phyloP scores from a whole-genome alignment of 2,797 vertebrate species.

The Oryzias sinensis region DNA sequence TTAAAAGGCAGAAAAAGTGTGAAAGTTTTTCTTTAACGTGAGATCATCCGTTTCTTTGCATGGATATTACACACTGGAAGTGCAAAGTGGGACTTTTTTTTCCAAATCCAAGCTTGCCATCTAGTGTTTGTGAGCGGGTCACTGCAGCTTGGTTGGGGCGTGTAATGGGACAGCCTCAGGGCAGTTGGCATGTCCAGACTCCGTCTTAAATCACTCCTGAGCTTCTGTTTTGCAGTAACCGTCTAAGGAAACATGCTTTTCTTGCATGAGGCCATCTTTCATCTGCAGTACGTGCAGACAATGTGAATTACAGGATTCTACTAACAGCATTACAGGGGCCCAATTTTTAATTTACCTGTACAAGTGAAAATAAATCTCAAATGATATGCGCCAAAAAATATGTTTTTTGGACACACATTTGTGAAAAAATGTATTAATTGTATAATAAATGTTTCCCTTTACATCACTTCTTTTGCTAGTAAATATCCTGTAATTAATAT shows the following conservation, averaged over 20 bases:
- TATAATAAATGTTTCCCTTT: constrained; percentile 11
- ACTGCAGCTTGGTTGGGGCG: constrained; percentile 18
- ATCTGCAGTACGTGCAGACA: constrained; percentile 9
- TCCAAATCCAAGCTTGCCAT: constrained; percentile 61
- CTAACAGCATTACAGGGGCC: too few relatives aligned
- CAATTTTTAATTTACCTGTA: neutral
- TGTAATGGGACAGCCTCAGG: neutral
- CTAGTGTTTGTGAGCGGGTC: constrained; percentile 46
- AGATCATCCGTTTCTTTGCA: constrained; percentile 3
- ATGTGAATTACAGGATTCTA: neutral
- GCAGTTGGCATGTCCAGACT: neutral
- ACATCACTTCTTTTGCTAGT: constrained; percentile 34
- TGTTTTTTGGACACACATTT: too few relatives aligned
- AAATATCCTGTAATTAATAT: neutral
- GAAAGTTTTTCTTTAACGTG: constrained; percentile 14
- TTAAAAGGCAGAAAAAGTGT: constrained; percentile 4
- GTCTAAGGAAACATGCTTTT: constrained; percentile 21
- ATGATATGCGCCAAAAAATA: too few relatives aligned
- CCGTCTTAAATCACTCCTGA: constrained; percentile 11
- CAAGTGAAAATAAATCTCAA: neutral
- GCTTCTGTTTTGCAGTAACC: constrained; percentile 14
- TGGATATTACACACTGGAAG: neutral
- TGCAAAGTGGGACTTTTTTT: constrained; percentile 7
- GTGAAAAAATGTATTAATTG: neutral
- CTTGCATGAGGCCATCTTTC: constrained; percentile 4